Conservation (phyloP, 2,113 vertebrate species). For the Ctenomys sociabilis region DNA sequence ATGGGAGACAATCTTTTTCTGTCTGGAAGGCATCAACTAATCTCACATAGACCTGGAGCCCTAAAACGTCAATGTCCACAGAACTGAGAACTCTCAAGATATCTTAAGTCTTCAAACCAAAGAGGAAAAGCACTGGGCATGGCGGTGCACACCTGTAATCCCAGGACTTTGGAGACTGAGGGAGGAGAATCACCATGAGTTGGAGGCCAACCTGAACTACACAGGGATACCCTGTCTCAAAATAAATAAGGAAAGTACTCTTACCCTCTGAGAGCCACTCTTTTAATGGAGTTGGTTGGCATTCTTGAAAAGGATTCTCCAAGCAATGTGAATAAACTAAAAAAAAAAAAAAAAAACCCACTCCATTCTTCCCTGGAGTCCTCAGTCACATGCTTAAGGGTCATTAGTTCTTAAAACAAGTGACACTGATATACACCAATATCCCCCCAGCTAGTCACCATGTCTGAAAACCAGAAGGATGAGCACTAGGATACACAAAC, state of each 20-base stretch:
- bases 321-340: too few relatives aligned
- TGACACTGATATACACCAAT: conserved; percentile 2
- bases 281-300: background rate
- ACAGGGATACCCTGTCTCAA: background rate
- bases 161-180: background rate
- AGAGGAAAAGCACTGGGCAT: background rate
- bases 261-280: conserved; percentile 60
- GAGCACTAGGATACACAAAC: background rate
- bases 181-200: background rate
- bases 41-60: background rate
- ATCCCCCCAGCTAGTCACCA: background rate
- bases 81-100: background rate
- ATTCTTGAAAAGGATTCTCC: conserved; percentile 43
- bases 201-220: background rate
- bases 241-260: background rate
- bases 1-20: background rate
- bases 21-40: background rate
- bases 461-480: background rate
- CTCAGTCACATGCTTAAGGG: conserved; percentile 49
- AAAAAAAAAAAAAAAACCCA: too few relatives aligned
- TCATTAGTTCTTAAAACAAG: conserved; percentile 51
- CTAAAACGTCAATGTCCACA: background rate
- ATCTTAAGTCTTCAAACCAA: background rate
- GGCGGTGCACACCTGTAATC: too few relatives aligned
- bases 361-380: conserved; percentile 33